phyloP scores from a whole-genome alignment of 2,797 vertebrate genomes.

The Sebastes taczanowskii region DNA sequence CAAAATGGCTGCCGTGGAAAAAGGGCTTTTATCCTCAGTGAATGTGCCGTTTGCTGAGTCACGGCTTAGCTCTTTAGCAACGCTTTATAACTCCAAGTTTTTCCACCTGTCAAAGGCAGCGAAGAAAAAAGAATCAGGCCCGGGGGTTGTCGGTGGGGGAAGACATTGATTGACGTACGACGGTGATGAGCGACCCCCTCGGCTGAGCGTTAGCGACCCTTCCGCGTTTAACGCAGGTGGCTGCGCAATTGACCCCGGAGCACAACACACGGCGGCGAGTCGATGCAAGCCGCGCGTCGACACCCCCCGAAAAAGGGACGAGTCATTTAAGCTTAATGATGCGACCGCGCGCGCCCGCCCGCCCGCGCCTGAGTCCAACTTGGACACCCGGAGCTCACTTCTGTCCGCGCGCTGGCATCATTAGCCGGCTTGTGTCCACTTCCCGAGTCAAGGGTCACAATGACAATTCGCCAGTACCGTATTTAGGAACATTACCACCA shows the following conservation, averaged over 20 bases:
- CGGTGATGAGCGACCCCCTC: constrained; percentile 8
- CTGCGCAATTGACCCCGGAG: constrained; percentile 1
- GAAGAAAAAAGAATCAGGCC: constrained; percentile 29
- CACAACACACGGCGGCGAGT: not conserved
- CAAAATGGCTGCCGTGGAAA: constrained; percentile 76
- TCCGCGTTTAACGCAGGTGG: constrained; percentile 13
- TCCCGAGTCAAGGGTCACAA: constrained; percentile 76
- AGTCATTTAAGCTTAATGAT: constrained; percentile 68
- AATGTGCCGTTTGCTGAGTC: constrained; percentile 74
- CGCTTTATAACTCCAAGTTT: constrained; percentile 71
- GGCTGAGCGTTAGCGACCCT: not conserved
- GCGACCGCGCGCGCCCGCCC: not conserved
- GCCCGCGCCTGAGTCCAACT: constrained; percentile 47
- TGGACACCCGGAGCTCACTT: constrained; percentile 49
- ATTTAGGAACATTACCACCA: constrained; percentile 79
- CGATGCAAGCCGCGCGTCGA: not conserved
- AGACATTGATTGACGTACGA: constrained; percentile 43
- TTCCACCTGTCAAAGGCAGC: constrained; percentile 51
- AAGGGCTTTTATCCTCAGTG: constrained; percentile 66
- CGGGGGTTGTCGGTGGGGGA: not conserved
- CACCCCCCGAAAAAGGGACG: constrained; percentile 11
- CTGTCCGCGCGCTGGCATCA: constrained; percentile 68
- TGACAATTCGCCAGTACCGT: constrained; percentile 74
- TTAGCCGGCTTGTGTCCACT: constrained; percentile 76
- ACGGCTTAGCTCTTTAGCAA: constrained; percentile 73